Base-by-base conservation (phyloP, 2,888 invertebrate species). In the Cylloceria caligata region DNA sequence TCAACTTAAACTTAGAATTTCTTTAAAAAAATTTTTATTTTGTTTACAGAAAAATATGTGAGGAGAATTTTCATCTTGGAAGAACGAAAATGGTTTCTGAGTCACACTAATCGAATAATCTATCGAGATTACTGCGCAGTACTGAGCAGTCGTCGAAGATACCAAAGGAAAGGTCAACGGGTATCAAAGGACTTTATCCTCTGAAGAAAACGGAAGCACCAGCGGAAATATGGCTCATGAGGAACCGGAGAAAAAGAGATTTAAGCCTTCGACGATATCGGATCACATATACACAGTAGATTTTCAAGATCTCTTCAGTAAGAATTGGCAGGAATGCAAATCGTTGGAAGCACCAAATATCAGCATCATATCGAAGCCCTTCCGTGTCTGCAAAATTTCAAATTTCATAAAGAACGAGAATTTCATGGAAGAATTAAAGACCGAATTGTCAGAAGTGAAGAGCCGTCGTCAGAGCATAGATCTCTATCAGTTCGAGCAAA, bases 401-500 rank as follows among this genome's bases (percentile, higher is more conserved):
- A 93, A 96, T 84, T 93, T 97, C 83, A 88, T 97, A 24, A 92
- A 93, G 13, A 94, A 94, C 85, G 90, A 93, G 0, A 93, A 93
- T 27, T 94, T 95, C 36, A 94, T 96, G 72, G 94, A 95, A 68
- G 94, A 95, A 71, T 93, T 96, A 88, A 96, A 96, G 93, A 94
- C 95, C 85, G 93, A 93, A 68, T 94, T 95, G 0, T 88, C 96
- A 21, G 94, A 95, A 81, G 96, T 97, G 94, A 94, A 95, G 1
- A 87, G 84, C 42, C 85, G 85, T 72, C 94, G 95, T 73, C 96
- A 97, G 88, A 96, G 95, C 90, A 97, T 97, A 95, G 98, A 98
- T 90, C 93, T 98, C 24, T 98, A 97, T 89, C 97, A 97, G 92
- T 98, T 97, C 91, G 96, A 96, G 88, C 98, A 98, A 93, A 96